These are phyloP conservation scores for Megaceryle maxima DNA, from an alignment of 2,113 vertebrate genomes.

Conservation along the genomic window DNA sequence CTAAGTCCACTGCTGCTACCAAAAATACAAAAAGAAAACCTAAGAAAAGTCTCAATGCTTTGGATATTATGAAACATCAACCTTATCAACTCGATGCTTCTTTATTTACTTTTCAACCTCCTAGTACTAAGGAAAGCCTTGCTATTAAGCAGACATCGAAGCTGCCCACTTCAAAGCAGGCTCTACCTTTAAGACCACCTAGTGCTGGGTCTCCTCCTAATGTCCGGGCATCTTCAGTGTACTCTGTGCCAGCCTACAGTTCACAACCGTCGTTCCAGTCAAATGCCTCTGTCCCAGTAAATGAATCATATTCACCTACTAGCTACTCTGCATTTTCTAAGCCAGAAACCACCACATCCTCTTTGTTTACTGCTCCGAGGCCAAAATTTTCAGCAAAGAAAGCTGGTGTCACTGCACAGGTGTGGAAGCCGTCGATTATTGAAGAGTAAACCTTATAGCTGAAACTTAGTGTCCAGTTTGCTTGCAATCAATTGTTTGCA, in stretches of 20 bases:
- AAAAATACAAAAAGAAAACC: constrained; percentile 78
- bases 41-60: constrained; percentile 87
- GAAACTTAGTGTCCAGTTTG: constrained; percentile 66
- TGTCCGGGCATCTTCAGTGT: constrained; percentile 68
- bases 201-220: constrained; percentile 57
- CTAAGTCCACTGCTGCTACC: constrained; percentile 61
- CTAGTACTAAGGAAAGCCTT: constrained; percentile 75
- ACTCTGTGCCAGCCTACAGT: constrained; percentile 78
- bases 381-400: constrained; percentile 97
- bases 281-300: constrained; percentile 62
- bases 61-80: constrained; percentile 98
- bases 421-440: constrained; percentile 90
- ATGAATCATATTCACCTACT: constrained; percentile 69
- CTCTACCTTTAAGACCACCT: constrained; percentile 66
- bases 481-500: constrained; percentile 68
- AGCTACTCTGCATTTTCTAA: constrained; percentile 79
- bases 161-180: constrained; percentile 71
- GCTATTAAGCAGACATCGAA: constrained; percentile 71
- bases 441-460: constrained; percentile 78
- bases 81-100: constrained; percentile 93
- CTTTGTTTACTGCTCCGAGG: constrained; percentile 81
- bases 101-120: constrained; percentile 92
- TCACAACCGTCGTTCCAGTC: constrained; percentile 80
- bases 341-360: constrained; percentile 74
- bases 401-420: constrained; percentile 86